Evolutionary conservation across 1,140 invertebrate species (phyloP).

Genomic region (Pogonomyrmex barbatus): DNA sequence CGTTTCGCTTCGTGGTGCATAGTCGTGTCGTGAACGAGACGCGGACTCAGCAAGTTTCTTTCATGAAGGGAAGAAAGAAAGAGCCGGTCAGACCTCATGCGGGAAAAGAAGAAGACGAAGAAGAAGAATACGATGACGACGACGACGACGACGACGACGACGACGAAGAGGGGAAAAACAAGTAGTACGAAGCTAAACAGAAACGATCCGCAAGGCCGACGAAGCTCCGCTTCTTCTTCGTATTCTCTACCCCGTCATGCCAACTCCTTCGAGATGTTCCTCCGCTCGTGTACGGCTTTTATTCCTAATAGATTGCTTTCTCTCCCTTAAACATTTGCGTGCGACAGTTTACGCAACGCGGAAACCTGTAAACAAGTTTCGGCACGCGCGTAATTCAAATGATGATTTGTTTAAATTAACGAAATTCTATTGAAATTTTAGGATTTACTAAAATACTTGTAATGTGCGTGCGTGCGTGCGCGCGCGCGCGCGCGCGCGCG

Average conservation of each 20-base stretch:
- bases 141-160: slow-evolving; percentile 41
- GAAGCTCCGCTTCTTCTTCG: slow-evolving; percentile 50
- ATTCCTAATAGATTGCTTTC: slow-evolving; percentile 40
- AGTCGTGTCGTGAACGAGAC: slow-evolving; percentile 72
- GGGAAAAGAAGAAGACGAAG: slow-evolving; percentile 60
- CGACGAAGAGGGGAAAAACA: slow-evolving; percentile 62
- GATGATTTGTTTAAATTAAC: slow-evolving; percentile 12
- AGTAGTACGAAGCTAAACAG: slow-evolving; percentile 69
- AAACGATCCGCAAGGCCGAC: slow-evolving; percentile 75
- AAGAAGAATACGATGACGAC: slow-evolving; percentile 32
- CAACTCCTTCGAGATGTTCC: slow-evolving; percentile 31
- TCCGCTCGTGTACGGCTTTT: slow-evolving; percentile 34
- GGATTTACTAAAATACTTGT: too few relatives aligned
- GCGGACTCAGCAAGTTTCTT: slow-evolving; percentile 76
- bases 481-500: too few relatives aligned
- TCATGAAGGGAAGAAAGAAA: slow-evolving; percentile 67
- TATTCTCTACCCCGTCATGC: not conserved
- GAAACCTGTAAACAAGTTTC: not conserved
- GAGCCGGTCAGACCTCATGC: slow-evolving; percentile 50
- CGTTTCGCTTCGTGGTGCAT: slow-evolving; percentile 57
- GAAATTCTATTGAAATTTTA: not conserved
- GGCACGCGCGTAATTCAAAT: slow-evolving; percentile 11
- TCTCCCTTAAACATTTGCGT: not conserved
- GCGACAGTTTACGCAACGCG: not conserved
- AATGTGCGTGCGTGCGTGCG: too few relatives aligned